A percentile compares a stretch with the other conserved stretches of the same genome.
These are phyloP conservation scores for Labeo catla DNA, from an alignment of 2,113 vertebrate genomes.

Conservation along the genomic window DNA sequence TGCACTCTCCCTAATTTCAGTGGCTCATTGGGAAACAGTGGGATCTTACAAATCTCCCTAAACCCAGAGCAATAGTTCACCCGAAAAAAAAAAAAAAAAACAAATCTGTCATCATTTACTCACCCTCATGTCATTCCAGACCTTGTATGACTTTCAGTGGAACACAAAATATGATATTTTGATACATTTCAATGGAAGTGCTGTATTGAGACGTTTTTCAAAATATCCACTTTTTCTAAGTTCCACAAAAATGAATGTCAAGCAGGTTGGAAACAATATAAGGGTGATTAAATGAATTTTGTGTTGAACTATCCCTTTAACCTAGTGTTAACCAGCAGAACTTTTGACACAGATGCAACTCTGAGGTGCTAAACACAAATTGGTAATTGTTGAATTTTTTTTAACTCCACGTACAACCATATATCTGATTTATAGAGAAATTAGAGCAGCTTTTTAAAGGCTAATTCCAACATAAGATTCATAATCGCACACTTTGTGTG, in stretches of 20 bases:
- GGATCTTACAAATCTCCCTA: background rate
- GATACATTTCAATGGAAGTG: background rate
- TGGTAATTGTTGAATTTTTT: background rate
- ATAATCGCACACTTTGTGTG: background rate
- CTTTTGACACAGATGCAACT: background rate
- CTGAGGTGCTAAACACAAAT: background rate
- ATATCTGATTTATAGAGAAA: background rate
- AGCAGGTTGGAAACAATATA: background rate
- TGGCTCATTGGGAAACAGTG: constrained; percentile 14
- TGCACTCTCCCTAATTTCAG: background rate
- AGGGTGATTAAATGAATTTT: background rate
- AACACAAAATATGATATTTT: background rate
- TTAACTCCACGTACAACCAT: background rate
- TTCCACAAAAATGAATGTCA: background rate
- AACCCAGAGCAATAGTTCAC: constrained; percentile 12
- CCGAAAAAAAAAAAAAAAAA: no score
- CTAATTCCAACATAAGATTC: background rate
- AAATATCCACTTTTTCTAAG: background rate
- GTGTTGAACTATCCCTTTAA: background rate
- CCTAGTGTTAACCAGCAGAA: constrained; percentile 52
- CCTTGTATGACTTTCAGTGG: background rate
- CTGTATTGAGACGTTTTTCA: background rate
- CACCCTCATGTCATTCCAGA: background rate
- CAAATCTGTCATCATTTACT: background rate
- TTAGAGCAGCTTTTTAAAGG: background rate